These are phyloP conservation scores for Catocala sponsa DNA, from an alignment of 2,888 invertebrate genomes.

Conservation along the genomic window DNA sequence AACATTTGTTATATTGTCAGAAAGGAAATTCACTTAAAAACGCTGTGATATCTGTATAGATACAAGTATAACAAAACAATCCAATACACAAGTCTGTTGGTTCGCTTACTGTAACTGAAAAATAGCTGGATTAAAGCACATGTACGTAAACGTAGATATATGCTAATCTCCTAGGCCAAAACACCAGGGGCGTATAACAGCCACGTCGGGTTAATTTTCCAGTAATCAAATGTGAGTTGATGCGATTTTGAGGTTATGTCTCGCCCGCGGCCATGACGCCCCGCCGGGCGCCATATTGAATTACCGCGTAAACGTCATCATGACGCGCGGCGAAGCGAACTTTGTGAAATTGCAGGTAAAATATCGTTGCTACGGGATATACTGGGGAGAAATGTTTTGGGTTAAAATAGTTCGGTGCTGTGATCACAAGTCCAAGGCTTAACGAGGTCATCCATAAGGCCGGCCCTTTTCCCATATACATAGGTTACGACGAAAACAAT, in stretches of 20 bases:
- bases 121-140: too few species aligned
- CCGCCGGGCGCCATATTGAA: slow-evolving; percentile 71
- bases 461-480: too few species aligned
- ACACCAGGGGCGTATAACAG: slow-evolving; percentile 59
- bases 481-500: too few species aligned
- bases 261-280: slow-evolving; percentile 67
- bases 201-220: slow-evolving; percentile 72
- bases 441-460: too few species aligned
- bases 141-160: slow-evolving; percentile 12
- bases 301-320: slow-evolving; percentile 65
- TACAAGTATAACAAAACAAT: too few species aligned
- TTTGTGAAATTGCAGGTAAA: slow-evolving; percentile 57
- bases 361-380: slow-evolving; percentile 35
- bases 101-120: too few species aligned
- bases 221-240: slow-evolving; percentile 74
- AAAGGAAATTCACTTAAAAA: too few species aligned
- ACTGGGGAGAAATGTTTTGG: slow-evolving; percentile 24
- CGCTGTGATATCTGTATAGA: too few species aligned
- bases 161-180: slow-evolving; percentile 46
- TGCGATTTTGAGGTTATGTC: slow-evolving; percentile 78
- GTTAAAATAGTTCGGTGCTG: slow-evolving; percentile 19
- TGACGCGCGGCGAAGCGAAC: slow-evolving; percentile 50
- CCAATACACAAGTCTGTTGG: too few species aligned
- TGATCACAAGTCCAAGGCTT: background rate
- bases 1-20: too few species aligned